Evolutionary conservation across 2,888 invertebrate species (phyloP).

Genomic region (Caenorhabditis japonica): DNA sequence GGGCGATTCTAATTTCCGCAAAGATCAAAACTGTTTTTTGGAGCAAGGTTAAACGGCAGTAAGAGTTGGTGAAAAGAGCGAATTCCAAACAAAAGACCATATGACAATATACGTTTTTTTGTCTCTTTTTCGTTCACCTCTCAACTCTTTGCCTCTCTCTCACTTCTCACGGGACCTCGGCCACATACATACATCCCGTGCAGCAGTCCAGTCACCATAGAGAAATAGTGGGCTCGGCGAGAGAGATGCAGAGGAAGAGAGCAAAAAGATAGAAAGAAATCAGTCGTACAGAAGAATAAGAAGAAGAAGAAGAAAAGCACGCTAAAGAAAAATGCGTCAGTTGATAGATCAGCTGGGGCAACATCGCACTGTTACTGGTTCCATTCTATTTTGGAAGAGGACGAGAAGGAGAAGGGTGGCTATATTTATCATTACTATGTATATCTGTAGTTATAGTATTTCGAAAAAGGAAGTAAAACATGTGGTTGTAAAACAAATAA

Average conservation of each 20-base stretch:
- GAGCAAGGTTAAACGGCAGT: conserved; percentile 2
- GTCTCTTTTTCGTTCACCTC: no score
- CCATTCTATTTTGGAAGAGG: no score
- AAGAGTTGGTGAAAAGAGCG: conserved; percentile 13
- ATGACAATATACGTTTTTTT: conserved; percentile 49
- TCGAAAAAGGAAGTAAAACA: no score
- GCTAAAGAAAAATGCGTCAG: neutral
- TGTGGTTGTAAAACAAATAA: no score
- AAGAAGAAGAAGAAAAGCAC: conserved; percentile 20
- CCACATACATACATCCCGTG: no score
- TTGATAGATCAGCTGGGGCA: no score
- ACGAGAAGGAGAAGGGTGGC: no score
- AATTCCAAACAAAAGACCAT: conserved; percentile 51
- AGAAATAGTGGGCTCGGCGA: conserved; percentile 24
- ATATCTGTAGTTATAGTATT: no score
- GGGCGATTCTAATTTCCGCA: neutral
- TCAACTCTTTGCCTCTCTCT: conserved; percentile 3
- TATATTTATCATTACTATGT: no score
- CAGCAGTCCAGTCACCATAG: no score
- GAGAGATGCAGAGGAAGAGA: conserved; percentile 31
- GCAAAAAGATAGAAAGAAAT: conserved; percentile 1
- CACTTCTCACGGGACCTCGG: conserved; percentile 42
- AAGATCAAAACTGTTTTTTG: neutral
- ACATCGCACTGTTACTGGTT: no score
- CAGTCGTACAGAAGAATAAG: conserved; percentile 14